Evolutionary conservation across 2,797 vertebrate species (phyloP), one percentile per base, ranked within the genome.

Genomic region (Liasis olivaceus): DNA sequence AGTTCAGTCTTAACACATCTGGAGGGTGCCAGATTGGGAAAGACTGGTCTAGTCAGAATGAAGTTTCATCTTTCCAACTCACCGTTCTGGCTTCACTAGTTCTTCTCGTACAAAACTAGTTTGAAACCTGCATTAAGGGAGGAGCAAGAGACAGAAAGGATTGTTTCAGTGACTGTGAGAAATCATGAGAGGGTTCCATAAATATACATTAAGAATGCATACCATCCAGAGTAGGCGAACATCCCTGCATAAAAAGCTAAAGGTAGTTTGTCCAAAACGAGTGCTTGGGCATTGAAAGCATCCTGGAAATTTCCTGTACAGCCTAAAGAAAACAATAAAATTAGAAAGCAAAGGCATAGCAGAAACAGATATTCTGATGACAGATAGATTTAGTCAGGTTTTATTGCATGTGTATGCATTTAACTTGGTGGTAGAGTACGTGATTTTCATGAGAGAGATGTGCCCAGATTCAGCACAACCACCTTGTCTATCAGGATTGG

Each of bases 201-300:
- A 31, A 24, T 72, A 54, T 26, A 11, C 4, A 0, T 2, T 0
- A 14, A 1, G 2, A 26, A 0, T 42, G 95, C 98, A 93, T 98
- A 99, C 99, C 99, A 99, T 98, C 99, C 99, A 4, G 98, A 97
- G 31, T 98, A 99, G 0, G 99, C 98, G 89, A 99, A 99, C 58
- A 99, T 98, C 85, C 98, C 99, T 1, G 98, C 98, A 5, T 98
- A 99, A 97, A 99, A 99, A 28, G 99, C 98, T 95, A 99, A 94
- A 0, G 99, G 99, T 51, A 99, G 86, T 92, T 96, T 98, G n/a
- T 98, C 98, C 95, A 98, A 72, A 11, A 97, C 98, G 56, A 99
- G 54, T 0, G 93, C 91, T 4, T 98, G 97, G 0, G 97, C 91
- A 91, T 98, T 97, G 91, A 99, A 99, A 26, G 98, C 98, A 9